These are phyloP conservation scores for Scelioninae gen. 1 DNA, from an alignment of 2,888 invertebrate species.

Conservation along the genomic window DNA sequence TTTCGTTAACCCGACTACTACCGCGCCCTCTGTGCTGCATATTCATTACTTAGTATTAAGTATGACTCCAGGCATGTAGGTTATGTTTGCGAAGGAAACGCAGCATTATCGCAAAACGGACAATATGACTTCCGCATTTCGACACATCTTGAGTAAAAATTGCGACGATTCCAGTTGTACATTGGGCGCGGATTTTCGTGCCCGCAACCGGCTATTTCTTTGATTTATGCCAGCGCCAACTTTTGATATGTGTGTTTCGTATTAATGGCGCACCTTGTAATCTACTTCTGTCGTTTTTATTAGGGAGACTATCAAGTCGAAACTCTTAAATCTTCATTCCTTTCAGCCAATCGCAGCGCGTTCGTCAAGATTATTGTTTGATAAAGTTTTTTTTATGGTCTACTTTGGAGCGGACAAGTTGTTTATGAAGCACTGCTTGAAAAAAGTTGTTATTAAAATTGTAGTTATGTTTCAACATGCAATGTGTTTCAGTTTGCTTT, in stretches of 20 bases:
- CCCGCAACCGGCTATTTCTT: conserved; percentile 1
- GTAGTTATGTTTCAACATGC: too few relatives aligned
- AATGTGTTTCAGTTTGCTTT: too few relatives aligned
- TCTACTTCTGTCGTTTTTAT: conserved; percentile 15
- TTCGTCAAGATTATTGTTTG: too few relatives aligned
- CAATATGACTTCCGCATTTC: conserved; percentile 32
- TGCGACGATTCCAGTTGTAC: too few relatives aligned
- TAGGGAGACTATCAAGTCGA: too few relatives aligned
- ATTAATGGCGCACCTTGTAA: conserved; percentile 4
- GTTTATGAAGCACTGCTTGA: too few relatives aligned
- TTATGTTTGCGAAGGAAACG: conserved; percentile 59
- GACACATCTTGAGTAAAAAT: background rate
- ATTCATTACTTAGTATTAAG: conserved; percentile 80
- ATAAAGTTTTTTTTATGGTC: too few relatives aligned
- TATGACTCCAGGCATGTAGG: conserved; percentile 75
- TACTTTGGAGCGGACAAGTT: too few relatives aligned
- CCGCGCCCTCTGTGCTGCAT: conserved; percentile 79
- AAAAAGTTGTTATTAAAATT: too few relatives aligned
- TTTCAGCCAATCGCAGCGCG: too few relatives aligned
- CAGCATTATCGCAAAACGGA: conserved; percentile 49
- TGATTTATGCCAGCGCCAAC: conserved; percentile 31
- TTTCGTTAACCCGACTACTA: conserved; percentile 79
- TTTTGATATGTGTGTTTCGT: conserved; percentile 32
- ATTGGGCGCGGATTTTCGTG: too few relatives aligned
- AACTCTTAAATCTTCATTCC: too few relatives aligned